A percentile compares a stretch with the other conserved stretches of the same genome.
Conservation (phyloP, 2,113 vertebrate species). For the Murina feae region DNA sequence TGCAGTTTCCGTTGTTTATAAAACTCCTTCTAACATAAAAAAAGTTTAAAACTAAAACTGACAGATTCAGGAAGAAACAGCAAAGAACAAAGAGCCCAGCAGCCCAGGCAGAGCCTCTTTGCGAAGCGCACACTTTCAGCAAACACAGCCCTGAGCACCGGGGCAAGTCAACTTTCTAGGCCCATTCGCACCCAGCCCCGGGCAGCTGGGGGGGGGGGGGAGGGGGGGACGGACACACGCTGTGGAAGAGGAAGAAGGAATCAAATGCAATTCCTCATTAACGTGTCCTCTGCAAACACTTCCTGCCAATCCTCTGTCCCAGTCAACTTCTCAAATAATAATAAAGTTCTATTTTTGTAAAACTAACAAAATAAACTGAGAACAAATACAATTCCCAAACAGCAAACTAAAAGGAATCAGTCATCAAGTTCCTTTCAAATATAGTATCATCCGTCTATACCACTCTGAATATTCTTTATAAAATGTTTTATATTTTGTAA, state of each 20-base stretch:
- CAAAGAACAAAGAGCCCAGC: neutral
- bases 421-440: neutral
- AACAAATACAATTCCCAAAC: neutral
- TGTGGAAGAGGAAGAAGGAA: no score
- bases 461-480: neutral
- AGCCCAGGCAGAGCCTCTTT: neutral
- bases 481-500: neutral
- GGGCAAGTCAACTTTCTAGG: rapidly evolving
- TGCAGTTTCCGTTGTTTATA: neutral
- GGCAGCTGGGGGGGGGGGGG: no score
- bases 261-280: neutral
- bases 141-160: neutral
- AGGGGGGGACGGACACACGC: no score
- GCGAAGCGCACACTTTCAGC: neutral
- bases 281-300: neutral
- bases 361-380: neutral
- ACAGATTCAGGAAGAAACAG: neutral
- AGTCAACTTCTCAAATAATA: neutral
- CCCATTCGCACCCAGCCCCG: no score
- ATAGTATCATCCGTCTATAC: neutral
- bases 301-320: neutral
- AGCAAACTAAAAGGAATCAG: neutral
- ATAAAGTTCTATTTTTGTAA: neutral
- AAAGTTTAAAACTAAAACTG: neutral
- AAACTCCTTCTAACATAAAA: neutral